phyloP scores from a whole-genome alignment of 2,113 vertebrate genomes.

The Bettongia penicillata region DNA sequence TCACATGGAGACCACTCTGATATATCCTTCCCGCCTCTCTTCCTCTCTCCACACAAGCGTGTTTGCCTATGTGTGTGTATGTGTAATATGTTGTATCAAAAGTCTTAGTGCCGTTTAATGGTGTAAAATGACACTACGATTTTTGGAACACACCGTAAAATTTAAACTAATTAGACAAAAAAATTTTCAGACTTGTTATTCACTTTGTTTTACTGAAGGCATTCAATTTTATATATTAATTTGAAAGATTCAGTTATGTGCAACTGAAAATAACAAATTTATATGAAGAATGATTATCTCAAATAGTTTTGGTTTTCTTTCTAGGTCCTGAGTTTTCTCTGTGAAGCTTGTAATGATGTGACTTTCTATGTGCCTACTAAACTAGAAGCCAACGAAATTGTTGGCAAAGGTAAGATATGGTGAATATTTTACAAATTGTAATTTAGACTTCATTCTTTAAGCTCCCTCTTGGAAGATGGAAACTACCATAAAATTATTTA shows the following conservation, averaged over 20 bases:
- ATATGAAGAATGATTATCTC: not conserved
- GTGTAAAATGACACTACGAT: not conserved
- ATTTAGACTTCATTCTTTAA: not conserved
- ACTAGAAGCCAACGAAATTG: conserved; percentile 76
- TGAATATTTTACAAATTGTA: conserved; percentile 32
- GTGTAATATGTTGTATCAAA: not conserved
- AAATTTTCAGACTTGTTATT: not conserved
- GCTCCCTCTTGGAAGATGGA: not conserved
- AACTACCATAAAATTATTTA: not conserved
- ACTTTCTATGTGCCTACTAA: conserved; percentile 78
- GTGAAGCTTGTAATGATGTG: conserved; percentile 83
- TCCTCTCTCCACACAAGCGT: not conserved
- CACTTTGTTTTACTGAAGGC: conserved; percentile 1
- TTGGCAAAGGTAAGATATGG: conserved; percentile 85
- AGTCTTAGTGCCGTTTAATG: not conserved
- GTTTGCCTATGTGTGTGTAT: not conserved
- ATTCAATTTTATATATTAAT: not conserved
- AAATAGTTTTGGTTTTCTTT: conserved; percentile 62
- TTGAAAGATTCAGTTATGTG: not conserved
- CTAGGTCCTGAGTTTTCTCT: conserved; percentile 82
- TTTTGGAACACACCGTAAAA: not conserved
- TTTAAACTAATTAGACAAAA: not conserved
- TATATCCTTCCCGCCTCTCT: not conserved
- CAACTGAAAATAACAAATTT: not conserved
- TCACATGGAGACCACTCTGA: not conserved